These are phyloP conservation scores for Chromoteleia sp. DNA, from an alignment of 2,888 invertebrate genomes.

Conservation along the genomic window DNA sequence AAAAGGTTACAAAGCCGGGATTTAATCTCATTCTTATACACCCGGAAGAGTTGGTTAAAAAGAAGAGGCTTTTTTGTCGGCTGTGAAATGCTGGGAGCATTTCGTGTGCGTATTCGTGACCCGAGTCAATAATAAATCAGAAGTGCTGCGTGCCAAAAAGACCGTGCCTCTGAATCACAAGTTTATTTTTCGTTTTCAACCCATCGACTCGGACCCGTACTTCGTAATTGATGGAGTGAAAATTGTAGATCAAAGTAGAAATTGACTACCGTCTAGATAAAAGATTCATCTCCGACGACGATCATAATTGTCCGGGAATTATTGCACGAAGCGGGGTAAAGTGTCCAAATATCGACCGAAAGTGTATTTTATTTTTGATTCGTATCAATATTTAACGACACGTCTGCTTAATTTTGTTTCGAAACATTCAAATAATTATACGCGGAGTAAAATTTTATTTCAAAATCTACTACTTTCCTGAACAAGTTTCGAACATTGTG, in stretches of 20 bases:
- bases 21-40: conserved; percentile 42
- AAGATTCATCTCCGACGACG: too few relatives aligned
- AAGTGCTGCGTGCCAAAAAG: conserved; percentile 75
- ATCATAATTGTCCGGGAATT: too few relatives aligned
- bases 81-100: conserved; percentile 26
- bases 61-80: conserved; percentile 37
- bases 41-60: conserved; percentile 32
- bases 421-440: too few relatives aligned
- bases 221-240: conserved; percentile 21
- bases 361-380: too few relatives aligned
- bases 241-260: conserved; percentile 6
- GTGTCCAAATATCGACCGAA: too few relatives aligned
- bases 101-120: conserved; percentile 72
- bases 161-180: conserved; percentile 68
- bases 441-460: too few relatives aligned
- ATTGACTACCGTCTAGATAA: neutral
- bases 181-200: conserved; percentile 70
- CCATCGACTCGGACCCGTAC: conserved; percentile 13
- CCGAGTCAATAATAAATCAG: conserved; percentile 78
- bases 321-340: too few relatives aligned
- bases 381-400: too few relatives aligned
- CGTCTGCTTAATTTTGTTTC: too few relatives aligned
- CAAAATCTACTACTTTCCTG: too few relatives aligned
- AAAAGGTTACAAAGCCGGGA: conserved; percentile 23
- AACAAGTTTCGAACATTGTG: too few relatives aligned